Conservation (phyloP, 2,888 invertebrate species). For the Unio delphinus region DNA sequence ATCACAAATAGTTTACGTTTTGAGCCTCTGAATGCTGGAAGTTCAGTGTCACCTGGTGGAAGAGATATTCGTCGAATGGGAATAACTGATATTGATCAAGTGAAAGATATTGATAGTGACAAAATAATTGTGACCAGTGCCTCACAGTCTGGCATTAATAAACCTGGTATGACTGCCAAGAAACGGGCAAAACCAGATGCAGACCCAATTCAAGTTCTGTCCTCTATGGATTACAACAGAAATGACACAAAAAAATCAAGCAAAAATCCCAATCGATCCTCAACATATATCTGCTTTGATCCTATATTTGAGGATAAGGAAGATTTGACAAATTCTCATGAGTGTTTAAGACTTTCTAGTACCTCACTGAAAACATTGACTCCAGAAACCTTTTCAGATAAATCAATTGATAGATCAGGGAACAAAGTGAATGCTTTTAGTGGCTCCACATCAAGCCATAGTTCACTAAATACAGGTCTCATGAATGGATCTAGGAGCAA, state of each 20-base stretch:
- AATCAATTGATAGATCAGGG: background rate
- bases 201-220: conserved; percentile 41
- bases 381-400: background rate
- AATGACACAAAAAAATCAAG: conserved; percentile 29
- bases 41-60: conserved; percentile 25
- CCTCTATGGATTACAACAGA: conserved; percentile 31
- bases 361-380: conserved; percentile 11
- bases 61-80: conserved; percentile 56
- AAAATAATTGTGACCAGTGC: conserved; percentile 2
- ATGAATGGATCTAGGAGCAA: conserved; percentile 29
- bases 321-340: conserved; percentile 47
- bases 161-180: conserved; percentile 13
- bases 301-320: conserved; percentile 62
- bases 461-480: conserved; percentile 4
- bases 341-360: conserved; percentile 43
- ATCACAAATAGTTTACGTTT: conserved; percentile 23
- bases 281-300: conserved; percentile 64
- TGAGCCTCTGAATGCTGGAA: conserved; percentile 32
- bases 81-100: conserved; percentile 60
- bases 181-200: conserved; percentile 43
- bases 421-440: conserved; percentile 15
- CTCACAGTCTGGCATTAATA: conserved; percentile 2
- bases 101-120: conserved; percentile 33
- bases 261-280: conserved; percentile 49
- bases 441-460: conserved; percentile 23